Conservation (phyloP, 2,113 vertebrate species). For the Catharus fuscescens region DNA sequence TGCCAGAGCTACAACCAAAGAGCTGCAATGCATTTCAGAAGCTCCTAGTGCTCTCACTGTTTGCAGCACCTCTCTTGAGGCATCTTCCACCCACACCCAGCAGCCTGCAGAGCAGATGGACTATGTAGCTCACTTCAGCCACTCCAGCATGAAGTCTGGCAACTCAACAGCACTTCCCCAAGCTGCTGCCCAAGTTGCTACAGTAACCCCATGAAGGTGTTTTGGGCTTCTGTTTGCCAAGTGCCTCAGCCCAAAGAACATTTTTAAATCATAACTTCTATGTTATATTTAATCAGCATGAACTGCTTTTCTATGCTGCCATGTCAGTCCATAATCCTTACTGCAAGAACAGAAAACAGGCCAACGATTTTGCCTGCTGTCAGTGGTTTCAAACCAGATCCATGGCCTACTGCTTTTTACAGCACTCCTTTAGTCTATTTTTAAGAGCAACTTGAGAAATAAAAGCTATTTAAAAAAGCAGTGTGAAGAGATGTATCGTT, state of each 20-base stretch:
- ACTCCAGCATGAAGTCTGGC: background rate
- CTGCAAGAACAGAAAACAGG: background rate
- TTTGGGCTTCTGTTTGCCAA: background rate
- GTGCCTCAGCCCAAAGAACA: background rate
- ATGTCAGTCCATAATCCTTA: background rate
- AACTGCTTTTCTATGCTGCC: background rate
- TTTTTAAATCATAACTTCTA: background rate
- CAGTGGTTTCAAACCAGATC: background rate
- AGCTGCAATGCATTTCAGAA: background rate
- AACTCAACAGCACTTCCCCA: background rate
- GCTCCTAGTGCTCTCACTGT: background rate
- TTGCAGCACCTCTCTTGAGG: background rate
- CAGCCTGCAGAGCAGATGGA: background rate
- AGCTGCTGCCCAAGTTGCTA: background rate
- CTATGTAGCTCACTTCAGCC: accelerated
- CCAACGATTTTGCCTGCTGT: background rate
- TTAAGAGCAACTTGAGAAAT: conserved; percentile 51
- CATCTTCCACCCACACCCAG: background rate
- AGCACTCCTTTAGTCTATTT: conserved; percentile 46
- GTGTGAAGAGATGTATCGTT: conserved; percentile 47
- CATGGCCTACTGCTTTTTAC: background rate
- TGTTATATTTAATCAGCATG: background rate
- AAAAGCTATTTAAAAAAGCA: conserved; percentile 64
- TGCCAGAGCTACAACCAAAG: background rate
- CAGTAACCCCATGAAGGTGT: background rate